Evolutionary conservation across 2,797 vertebrate species (phyloP), one percentile per base, ranked within the genome.

Genomic region (Cottoperca gobio): DNA sequence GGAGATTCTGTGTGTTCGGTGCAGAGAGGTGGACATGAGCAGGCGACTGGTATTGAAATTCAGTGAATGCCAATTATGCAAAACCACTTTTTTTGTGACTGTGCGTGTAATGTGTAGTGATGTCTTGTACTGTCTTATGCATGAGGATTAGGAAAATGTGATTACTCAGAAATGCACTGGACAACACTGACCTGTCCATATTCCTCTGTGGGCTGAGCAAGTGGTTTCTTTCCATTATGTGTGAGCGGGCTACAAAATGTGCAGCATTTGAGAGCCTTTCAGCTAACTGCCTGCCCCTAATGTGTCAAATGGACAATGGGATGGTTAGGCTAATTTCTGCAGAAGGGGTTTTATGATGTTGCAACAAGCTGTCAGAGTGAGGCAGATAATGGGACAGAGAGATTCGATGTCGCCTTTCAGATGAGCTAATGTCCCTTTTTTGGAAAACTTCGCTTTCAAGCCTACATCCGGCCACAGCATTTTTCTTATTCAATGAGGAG

Each of bases 231-330:
- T 69, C 83, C 74, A 82, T 86, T 76, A 76, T 82, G 42, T 72
- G 59, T 26, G 54, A 77, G 49, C 28, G 43, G 60, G 58, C 73
- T 39, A 21, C 49, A 81, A 68, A 83, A 71, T 86, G 58, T 81
- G 58, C 77, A 81, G 65, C 68, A 40, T 72, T 86, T 35, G 24
- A 86, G 73, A 84, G 82, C 78, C 71, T 85, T 83, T 83, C 82
- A 73, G 53, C 70, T 64, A 57, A 77, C 78, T 78, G 79, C 39
- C 73, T 79, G 73, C 70, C 70, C 82, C 87, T 87, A 79, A 86
- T 86, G 78, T 89, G 85, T 88, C 80, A 92, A 88, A 82, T 53
- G 69, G 83, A 88, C 82, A 89, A 85, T 79, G 76, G 73, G 63
- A 73, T 73, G 53, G 62, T 80, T 67, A 45, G 71, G 80, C 69